Evolutionary conservation across 2,888 invertebrate species (phyloP).

Genomic region (Formica aserva): DNA sequence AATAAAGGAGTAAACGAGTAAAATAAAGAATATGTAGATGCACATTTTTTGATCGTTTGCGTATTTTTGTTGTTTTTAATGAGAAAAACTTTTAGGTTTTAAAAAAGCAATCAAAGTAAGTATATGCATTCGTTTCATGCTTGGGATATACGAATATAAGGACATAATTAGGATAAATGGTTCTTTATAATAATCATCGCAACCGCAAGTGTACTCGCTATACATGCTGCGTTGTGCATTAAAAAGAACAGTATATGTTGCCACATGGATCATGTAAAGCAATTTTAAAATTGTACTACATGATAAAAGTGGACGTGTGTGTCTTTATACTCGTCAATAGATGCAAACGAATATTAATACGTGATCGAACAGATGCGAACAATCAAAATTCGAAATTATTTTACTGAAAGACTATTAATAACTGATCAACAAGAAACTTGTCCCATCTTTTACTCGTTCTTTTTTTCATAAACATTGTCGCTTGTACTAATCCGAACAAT

Average conservation of each 20-base stretch:
- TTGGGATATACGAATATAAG: neutral
- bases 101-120: neutral
- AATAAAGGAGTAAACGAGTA: neutral
- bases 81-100: too few species aligned
- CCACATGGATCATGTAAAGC: neutral
- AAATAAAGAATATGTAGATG: neutral
- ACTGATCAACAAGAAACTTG: neutral
- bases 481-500: neutral
- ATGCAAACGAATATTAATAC: neutral
- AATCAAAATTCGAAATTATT: neutral
- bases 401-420: neutral
- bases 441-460: neutral
- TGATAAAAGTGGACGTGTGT: neutral
- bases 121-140: neutral
- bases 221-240: neutral
- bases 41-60: neutral
- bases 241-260: neutral
- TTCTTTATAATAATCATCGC: neutral
- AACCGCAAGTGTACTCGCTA: too few species aligned
- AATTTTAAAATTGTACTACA: too few species aligned
- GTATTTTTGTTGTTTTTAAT: too few species aligned
- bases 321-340: neutral
- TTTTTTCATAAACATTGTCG: neutral
- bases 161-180: neutral
- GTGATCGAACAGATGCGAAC: neutral